Evolutionary conservation across 2,888 invertebrate species (phyloP).

Genomic region (Drosophila macrothrix): DNA sequence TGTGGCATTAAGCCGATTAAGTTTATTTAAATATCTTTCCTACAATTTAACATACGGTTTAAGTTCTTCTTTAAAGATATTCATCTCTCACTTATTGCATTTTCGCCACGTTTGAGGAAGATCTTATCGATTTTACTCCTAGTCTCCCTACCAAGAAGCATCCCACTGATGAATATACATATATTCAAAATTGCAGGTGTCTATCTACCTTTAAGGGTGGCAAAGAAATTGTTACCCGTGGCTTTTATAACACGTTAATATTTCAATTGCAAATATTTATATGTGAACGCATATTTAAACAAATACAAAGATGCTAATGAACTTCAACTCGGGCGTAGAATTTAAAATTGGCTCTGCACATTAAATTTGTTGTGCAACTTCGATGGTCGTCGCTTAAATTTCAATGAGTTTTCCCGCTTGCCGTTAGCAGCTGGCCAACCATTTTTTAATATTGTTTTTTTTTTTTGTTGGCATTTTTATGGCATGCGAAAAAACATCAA

Average conservation of each 20-base stretch:
- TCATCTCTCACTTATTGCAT: neutral
- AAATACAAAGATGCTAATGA: neutral
- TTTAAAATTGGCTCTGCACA: neutral
- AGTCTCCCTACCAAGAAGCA: no score
- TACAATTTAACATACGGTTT: neutral
- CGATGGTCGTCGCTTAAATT: slow-evolving; percentile 28
- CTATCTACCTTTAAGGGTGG: no score
- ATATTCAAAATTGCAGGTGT: no score
- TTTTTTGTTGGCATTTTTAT: slow-evolving; percentile 74
- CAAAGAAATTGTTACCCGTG: no score
- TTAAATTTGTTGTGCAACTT: slow-evolving; percentile 16
- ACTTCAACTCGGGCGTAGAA: neutral
- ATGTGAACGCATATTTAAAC: neutral
- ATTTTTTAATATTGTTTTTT: slow-evolving; percentile 6
- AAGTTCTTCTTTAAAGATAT: neutral
- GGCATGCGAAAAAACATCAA: slow-evolving; percentile 35
- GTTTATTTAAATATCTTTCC: neutral
- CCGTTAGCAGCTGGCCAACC: slow-evolving; percentile 42
- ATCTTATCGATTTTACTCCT: no score
- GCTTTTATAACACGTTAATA: neutral
- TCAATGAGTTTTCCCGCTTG: slow-evolving; percentile 10
- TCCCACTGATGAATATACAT: no score
- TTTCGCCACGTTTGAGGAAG: neutral
- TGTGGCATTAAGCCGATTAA: neutral
- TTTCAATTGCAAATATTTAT: neutral